A percentile compares a stretch with the other conserved stretches of the same genome.
These are phyloP conservation scores for Cryptosula pallasiana DNA, from an alignment of 2,888 invertebrate species.

Conservation along the genomic window DNA sequence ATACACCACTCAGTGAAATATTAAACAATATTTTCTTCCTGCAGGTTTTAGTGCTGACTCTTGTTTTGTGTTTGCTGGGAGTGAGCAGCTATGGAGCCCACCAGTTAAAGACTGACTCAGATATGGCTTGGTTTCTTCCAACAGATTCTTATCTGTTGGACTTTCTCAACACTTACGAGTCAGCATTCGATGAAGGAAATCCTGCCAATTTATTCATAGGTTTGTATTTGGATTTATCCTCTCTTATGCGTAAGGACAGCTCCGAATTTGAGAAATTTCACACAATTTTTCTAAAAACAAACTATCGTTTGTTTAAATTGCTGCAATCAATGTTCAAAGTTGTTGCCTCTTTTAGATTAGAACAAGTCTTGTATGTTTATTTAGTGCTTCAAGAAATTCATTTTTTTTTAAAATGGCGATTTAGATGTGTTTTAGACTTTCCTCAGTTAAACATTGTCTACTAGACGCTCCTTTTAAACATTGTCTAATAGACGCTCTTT, in stretches of 20 bases:
- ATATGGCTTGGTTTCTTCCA: constrained; percentile 74
- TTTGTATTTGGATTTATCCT: too few species aligned
- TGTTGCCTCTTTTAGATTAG: not conserved
- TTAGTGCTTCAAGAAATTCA: not conserved
- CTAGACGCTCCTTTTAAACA: too few species aligned
- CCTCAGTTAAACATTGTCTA: too few species aligned
- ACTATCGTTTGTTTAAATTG: too few species aligned
- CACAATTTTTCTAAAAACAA: too few species aligned
- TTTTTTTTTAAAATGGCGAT: too few species aligned
- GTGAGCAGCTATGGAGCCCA: constrained; percentile 63
- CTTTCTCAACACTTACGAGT: constrained; percentile 59
- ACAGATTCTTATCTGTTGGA: constrained; percentile 64
- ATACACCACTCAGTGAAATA: too few species aligned
- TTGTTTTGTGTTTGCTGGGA: constrained; percentile 61
- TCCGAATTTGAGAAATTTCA: too few species aligned
- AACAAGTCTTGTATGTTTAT: not conserved
- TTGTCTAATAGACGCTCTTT: too few species aligned
- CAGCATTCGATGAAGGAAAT: constrained; percentile 63
- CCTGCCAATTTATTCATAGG: constrained; percentile 66
- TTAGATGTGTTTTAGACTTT: too few species aligned
- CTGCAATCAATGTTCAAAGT: not conserved
- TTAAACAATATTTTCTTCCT: constrained; percentile 33
- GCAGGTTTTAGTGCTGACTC: constrained; percentile 59
- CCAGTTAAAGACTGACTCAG: constrained; percentile 70
- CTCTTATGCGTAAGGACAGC: too few species aligned